phyloP scores from a whole-genome alignment of 2,113 vertebrate species.

The Alligator mississippiensis region DNA sequence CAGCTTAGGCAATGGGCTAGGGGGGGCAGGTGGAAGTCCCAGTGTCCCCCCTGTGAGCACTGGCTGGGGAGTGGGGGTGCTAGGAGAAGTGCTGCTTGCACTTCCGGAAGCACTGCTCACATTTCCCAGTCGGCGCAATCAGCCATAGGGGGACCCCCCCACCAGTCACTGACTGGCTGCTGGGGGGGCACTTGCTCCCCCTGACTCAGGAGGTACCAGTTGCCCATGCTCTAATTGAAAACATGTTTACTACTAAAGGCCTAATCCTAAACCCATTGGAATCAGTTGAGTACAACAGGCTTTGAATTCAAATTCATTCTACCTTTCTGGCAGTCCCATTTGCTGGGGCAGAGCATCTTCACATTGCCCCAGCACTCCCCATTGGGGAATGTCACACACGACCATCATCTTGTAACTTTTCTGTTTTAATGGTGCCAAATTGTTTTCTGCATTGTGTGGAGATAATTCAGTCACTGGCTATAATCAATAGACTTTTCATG shows the following conservation, averaged over 20 bases:
- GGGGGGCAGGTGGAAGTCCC: too few species aligned
- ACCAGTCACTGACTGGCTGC: too few species aligned
- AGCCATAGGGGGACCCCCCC: too few species aligned
- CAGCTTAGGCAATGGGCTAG: too few species aligned
- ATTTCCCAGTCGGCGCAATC: too few species aligned
- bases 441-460: neutral
- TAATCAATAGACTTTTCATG: neutral
- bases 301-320: neutral
- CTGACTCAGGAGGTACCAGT: too few species aligned
- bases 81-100: too few species aligned
- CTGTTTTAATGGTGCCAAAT: neutral
- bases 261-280: neutral
- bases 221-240: neutral
- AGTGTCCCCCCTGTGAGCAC: too few species aligned
- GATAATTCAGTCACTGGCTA: neutral
- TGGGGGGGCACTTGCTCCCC: too few species aligned
- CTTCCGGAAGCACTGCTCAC: too few species aligned
- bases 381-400: neutral
- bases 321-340: neutral
- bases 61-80: too few species aligned
- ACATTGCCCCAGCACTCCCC: neutral
- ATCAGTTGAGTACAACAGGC: neutral
- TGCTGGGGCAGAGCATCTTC: neutral
- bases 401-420: neutral
- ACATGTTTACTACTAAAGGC: neutral